These are phyloP conservation scores for Patagioenas fasciata DNA, from an alignment of 2,113 vertebrate species.

Conservation along the genomic window DNA sequence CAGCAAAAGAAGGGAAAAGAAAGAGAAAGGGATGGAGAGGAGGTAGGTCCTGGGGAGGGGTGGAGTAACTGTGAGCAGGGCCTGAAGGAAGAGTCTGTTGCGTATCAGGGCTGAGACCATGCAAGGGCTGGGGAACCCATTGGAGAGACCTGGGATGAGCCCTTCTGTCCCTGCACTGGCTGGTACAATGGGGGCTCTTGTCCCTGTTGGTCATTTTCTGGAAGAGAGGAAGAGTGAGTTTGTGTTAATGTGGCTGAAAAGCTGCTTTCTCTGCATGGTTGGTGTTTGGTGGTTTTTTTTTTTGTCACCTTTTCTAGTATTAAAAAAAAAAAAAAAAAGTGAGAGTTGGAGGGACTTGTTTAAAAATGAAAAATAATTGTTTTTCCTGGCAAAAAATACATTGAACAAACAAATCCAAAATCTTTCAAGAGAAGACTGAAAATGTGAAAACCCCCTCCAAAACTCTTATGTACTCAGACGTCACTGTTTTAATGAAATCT, in stretches of 20 bases:
- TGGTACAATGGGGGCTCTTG: neutral
- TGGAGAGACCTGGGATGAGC: neutral
- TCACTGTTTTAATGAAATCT: neutral
- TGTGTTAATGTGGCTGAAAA: neutral
- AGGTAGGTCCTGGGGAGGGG: neutral
- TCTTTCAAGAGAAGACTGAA: neutral
- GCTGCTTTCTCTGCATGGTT: neutral
- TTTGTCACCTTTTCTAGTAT: neutral
- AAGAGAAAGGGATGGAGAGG: neutral
- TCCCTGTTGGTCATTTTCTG: neutral
- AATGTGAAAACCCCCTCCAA: neutral
- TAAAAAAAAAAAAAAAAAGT: neutral
- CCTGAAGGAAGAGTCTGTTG: neutral
- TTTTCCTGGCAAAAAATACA: neutral
- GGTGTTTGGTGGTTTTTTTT: neutral
- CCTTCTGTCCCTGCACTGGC: accelerated
- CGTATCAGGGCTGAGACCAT: neutral
- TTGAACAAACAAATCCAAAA: neutral
- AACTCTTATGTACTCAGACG: neutral
- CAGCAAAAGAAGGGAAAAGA: neutral
- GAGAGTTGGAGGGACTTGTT: neutral
- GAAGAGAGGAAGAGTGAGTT: neutral
- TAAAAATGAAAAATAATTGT: neutral
- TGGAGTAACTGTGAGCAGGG: neutral
- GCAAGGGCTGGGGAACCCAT: neutral